phyloP scores from a whole-genome alignment of 2,888 invertebrate species.

The Disparrhopalites patrizii region DNA sequence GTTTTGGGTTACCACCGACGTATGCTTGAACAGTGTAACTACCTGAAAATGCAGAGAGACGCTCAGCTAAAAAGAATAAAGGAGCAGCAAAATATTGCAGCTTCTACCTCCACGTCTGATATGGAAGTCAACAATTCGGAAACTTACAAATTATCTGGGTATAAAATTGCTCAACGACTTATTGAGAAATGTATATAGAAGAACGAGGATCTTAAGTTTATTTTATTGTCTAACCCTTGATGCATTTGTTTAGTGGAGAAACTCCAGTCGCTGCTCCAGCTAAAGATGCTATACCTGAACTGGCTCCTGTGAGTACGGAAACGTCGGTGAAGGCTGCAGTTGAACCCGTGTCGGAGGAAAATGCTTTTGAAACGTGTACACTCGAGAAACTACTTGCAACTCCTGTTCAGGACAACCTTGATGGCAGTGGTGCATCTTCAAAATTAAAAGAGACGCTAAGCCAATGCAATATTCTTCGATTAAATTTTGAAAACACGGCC shows the following conservation, averaged over 20 bases:
- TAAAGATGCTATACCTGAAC: too few relatives aligned
- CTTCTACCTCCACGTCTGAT: too few relatives aligned
- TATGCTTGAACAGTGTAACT: constrained; percentile 50
- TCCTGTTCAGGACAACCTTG: neutral
- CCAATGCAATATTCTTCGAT: neutral
- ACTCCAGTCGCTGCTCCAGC: too few relatives aligned
- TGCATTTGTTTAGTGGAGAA: neutral
- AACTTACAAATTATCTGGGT: too few relatives aligned
- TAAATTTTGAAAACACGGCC: neutral
- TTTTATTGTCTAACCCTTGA: neutral
- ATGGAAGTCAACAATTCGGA: too few relatives aligned
- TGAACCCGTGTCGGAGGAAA: too few relatives aligned
- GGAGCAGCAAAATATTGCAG: too few relatives aligned
- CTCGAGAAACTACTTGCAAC: neutral
- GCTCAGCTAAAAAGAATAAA: too few relatives aligned
- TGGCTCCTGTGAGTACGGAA: too few relatives aligned
- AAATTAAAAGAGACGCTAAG: neutral
- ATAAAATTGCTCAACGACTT: too few relatives aligned
- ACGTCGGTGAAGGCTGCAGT: too few relatives aligned
- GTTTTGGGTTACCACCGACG: constrained; percentile 51
- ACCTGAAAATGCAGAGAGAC: constrained; percentile 43
- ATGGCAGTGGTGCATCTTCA: neutral
- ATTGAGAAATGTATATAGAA: too few relatives aligned
- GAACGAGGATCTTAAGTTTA: neutral
- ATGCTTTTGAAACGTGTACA: neutral